A percentile compares a stretch with the other conserved stretches of the same genome.
phyloP scores from a whole-genome alignment of 2,113 vertebrate species.

The Astur gentilis region DNA sequence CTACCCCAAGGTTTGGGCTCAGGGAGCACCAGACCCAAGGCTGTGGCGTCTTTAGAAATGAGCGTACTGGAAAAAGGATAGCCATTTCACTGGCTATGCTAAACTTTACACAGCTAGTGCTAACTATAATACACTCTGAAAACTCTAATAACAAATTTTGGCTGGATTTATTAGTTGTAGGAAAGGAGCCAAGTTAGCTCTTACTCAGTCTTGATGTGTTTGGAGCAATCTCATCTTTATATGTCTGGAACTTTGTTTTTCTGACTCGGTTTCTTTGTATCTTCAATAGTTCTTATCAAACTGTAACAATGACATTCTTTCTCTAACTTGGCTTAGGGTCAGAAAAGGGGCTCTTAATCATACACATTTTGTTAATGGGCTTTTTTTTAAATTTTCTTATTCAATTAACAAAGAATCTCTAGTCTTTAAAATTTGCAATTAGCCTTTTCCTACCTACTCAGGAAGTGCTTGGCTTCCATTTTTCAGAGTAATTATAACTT shows the following conservation, averaged over 20 bases:
- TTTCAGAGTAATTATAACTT: not conserved
- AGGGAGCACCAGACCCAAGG: not conserved
- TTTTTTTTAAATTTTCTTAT: not conserved
- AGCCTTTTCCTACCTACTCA: not conserved
- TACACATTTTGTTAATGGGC: not conserved
- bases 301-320: not conserved
- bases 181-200: conserved; percentile 19
- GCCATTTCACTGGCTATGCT: not conserved
- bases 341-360: not conserved
- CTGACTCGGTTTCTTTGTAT: conserved; percentile 13
- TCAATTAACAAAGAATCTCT: not conserved
- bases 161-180: conserved; percentile 17
- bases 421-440: not conserved
- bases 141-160: not conserved
- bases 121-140: not conserved
- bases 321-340: not conserved
- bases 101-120: not conserved
- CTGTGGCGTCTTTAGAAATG: not conserved
- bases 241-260: conserved; percentile 36
- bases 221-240: conserved; percentile 33
- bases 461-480: not conserved
- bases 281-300: conserved; percentile 14
- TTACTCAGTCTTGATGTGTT: not conserved
- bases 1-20: not conserved
- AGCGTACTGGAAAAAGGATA: not conserved